A percentile compares a stretch with the other conserved stretches of the same genome.
phyloP scores from a whole-genome alignment of 1,140 invertebrate species.

The Drosophila baimaii region DNA sequence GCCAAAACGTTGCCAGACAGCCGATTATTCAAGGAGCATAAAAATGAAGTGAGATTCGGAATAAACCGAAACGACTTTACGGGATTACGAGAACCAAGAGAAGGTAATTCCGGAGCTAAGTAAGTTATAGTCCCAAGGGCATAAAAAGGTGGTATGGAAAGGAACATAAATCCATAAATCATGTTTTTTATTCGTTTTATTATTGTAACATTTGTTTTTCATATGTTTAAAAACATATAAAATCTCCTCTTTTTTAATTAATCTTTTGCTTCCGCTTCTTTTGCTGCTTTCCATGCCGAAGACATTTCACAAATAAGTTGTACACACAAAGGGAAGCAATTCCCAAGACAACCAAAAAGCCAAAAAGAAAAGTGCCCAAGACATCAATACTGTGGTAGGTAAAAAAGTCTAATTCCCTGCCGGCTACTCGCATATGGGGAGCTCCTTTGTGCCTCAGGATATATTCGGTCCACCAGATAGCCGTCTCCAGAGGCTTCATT shows the following conservation, averaged over 20 bases:
- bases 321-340: background rate
- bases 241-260: background rate
- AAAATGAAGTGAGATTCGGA: too few species aligned
- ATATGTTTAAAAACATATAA: too few species aligned
- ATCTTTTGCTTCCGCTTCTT: background rate
- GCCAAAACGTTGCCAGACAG: too few species aligned
- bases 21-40: too few species aligned
- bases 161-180: too few species aligned
- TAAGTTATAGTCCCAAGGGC: too few species aligned
- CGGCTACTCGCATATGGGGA: conserved; percentile 83
- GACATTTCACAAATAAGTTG: background rate
- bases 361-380: conserved; percentile 9
- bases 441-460: conserved; percentile 83
- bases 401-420: conserved; percentile 50
- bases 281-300: background rate
- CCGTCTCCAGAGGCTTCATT: conserved; percentile 85
- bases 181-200: too few species aligned
- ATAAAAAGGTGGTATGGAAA: too few species aligned
- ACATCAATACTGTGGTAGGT: conserved; percentile 60
- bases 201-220: too few species aligned
- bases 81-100: too few species aligned
- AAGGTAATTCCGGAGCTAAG: too few species aligned
- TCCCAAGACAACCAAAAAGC: background rate
- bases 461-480: conserved; percentile 88
- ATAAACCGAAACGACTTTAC: too few species aligned